Conservation (phyloP, 2,888 invertebrate species). For the Acholoe squamosa region DNA sequence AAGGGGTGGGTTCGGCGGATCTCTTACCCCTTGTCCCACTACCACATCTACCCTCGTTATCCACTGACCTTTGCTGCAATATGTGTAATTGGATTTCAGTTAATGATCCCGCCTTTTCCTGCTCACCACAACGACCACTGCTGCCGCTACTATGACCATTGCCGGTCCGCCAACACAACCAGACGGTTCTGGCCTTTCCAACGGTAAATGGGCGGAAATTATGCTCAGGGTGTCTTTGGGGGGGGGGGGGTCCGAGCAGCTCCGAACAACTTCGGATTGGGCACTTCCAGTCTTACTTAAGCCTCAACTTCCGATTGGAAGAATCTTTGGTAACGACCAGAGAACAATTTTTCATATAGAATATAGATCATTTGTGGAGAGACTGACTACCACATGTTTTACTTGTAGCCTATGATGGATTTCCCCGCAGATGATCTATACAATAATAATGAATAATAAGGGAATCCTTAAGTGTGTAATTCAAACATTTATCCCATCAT, state of each 20-base stretch:
- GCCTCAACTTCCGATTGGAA: not conserved
- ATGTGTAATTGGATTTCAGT: slow-evolving; percentile 54
- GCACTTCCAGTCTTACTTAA: not conserved
- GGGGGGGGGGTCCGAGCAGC: not conserved
- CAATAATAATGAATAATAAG: too few species aligned
- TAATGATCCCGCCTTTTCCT: slow-evolving; percentile 32
- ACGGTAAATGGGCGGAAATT: not conserved
- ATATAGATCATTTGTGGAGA: too few species aligned
- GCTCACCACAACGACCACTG: not conserved
- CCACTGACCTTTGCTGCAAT: slow-evolving; percentile 45
- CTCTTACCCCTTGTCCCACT: not conserved
- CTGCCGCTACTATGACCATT: not conserved
- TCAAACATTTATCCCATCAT: too few species aligned
- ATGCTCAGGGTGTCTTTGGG: not conserved
- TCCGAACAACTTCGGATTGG: slow-evolving; percentile 7
- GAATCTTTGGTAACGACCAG: too few species aligned
- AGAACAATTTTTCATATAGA: too few species aligned
- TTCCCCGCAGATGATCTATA: too few species aligned
- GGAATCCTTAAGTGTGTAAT: too few species aligned
- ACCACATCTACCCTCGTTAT: slow-evolving; percentile 22
- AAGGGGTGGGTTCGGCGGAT: not conserved
- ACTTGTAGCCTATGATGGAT: too few species aligned
- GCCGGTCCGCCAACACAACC: not conserved
- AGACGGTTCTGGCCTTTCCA: not conserved
- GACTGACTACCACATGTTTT: too few species aligned